Percentiles rank a stretch among this genome's conserved stretches.
Conservation (phyloP, 2,888 invertebrate genomes). For the Spatulosminthurus flaviceps region DNA sequence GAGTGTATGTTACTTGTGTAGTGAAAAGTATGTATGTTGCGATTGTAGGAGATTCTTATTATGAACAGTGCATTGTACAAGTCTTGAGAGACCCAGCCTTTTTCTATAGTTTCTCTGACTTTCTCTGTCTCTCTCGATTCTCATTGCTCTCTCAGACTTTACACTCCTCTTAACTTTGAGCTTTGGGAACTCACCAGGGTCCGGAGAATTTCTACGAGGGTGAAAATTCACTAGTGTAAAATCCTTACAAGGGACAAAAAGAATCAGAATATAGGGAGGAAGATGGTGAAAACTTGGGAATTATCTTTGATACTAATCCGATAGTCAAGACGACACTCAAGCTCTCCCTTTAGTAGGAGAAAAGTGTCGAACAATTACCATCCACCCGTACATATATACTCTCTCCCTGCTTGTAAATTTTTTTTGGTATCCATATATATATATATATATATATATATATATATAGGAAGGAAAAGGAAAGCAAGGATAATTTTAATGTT, state of each 20-base stretch:
- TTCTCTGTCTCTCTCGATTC: background rate
- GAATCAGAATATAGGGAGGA: background rate
- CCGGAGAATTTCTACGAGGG: background rate
- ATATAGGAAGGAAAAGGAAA: no score
- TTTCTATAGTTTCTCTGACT: background rate
- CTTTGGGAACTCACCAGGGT: no score
- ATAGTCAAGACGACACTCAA: conserved; percentile 11
- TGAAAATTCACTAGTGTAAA: background rate
- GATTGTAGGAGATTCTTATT: no score
- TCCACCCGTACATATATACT: background rate
- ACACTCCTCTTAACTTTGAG: background rate
- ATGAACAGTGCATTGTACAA: no score
- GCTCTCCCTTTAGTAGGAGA: background rate
- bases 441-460: no score
- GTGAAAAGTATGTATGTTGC: no score
- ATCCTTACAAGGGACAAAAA: background rate
- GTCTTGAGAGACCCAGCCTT: no score
- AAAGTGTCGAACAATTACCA: background rate
- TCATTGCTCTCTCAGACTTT: background rate
- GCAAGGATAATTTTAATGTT: conserved; percentile 30
- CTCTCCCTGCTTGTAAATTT: background rate
- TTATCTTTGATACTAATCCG: conserved; percentile 25
- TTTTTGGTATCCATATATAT: conserved; percentile 16
- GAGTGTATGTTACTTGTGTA: no score
- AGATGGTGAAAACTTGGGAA: conserved; percentile 12